A percentile compares a stretch with the other conserved stretches of the same genome.
These are phyloP conservation scores for Scrobipalpa costella DNA, from an alignment of 2,888 invertebrate species.

Conservation along the genomic window DNA sequence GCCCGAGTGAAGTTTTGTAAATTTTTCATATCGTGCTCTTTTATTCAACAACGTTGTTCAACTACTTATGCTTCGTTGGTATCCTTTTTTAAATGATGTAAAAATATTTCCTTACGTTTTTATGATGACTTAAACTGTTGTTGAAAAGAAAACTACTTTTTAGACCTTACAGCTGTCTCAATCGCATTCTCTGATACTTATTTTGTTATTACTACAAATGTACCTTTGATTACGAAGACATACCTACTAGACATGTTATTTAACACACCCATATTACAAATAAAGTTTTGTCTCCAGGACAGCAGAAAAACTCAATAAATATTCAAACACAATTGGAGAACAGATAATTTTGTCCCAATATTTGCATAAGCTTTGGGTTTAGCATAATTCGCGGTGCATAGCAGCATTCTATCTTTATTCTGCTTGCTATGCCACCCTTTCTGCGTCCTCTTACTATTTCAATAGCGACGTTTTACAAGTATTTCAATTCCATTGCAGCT, in stretches of 20 bases:
- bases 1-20: slow-evolving; percentile 19
- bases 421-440: slow-evolving; percentile 3
- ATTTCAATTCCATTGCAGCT: not conserved
- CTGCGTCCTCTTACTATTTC: not conserved
- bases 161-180: no score
- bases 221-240: no score
- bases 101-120: no score
- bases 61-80: slow-evolving; percentile 10
- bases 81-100: no score
- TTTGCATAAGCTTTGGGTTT: slow-evolving; percentile 44
- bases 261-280: no score
- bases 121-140: no score
- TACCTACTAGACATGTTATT: no score
- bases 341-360: slow-evolving; percentile 25
- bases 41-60: slow-evolving; percentile 13
- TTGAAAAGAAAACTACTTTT: no score
- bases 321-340: slow-evolving; percentile 12
- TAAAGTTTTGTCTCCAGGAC: not conserved
- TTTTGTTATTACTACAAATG: no score
- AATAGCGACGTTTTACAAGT: not conserved
- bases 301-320: slow-evolving; percentile 6
- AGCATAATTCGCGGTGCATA: slow-evolving; percentile 44
- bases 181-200: no score
- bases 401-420: no score
- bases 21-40: slow-evolving; percentile 18